Evolutionary conservation across 1,140 invertebrate species (phyloP).

Genomic region (Drosophila burlai): DNA sequence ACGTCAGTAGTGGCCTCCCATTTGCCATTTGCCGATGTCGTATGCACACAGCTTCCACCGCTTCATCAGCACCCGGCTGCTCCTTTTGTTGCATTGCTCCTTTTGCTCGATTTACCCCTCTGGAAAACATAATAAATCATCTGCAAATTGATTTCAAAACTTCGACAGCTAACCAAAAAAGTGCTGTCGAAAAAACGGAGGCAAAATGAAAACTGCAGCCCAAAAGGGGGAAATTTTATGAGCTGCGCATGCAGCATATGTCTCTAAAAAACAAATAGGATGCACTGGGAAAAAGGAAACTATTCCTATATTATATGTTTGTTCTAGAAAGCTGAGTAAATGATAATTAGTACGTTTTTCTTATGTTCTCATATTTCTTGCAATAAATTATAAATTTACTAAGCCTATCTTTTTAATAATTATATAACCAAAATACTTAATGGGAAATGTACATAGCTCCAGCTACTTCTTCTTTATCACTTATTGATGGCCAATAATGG

Average conservation of each 20-base stretch:
- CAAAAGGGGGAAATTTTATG: conserved; percentile 45
- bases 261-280: conserved; percentile 24
- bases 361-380: not conserved
- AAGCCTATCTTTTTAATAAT: not conserved
- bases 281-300: conserved; percentile 7
- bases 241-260: conserved; percentile 57
- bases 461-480: not conserved
- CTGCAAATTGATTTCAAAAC: conserved; percentile 83
- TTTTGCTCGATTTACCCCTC: not conserved
- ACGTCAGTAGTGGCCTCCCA: conserved; percentile 58
- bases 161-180: conserved; percentile 64
- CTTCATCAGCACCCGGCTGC: conserved; percentile 5
- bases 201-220: conserved; percentile 43
- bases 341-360: no score
- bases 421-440: not conserved
- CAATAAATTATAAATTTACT: not conserved
- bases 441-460: no score
- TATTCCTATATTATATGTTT: not conserved
- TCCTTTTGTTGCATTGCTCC: conserved; percentile 5
- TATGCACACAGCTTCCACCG: conserved; percentile 57
- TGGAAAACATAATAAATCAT: conserved; percentile 78
- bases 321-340: no score
- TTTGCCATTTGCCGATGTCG: conserved; percentile 54
- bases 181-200: conserved; percentile 36
- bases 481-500: not conserved